phyloP scores from a whole-genome alignment of 2,797 vertebrate genomes.

The Notoglanidium macrostoma region DNA sequence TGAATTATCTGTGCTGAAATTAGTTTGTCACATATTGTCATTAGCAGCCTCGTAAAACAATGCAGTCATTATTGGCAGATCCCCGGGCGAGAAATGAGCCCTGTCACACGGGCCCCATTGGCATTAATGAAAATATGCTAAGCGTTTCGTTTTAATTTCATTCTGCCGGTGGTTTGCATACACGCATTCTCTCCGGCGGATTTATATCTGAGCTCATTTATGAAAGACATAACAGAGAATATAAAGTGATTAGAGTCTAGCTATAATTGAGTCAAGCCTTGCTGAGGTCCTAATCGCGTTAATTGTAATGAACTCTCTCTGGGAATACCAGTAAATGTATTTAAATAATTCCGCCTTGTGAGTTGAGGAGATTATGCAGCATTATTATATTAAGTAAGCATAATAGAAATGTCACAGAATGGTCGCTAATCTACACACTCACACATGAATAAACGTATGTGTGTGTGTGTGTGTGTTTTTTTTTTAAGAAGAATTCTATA shows the following conservation, averaged over 20 bases:
- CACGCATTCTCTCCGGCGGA: conserved; percentile 72
- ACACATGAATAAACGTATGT: conserved; percentile 31
- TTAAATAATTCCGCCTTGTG: conserved; percentile 76
- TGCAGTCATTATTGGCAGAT: conserved; percentile 85
- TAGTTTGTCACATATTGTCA: conserved; percentile 84
- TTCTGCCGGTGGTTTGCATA: conserved; percentile 80
- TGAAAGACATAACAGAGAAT: conserved; percentile 79
- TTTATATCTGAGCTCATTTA: conserved; percentile 86
- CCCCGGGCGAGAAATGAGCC: conserved; percentile 83
- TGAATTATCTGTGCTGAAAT: conserved; percentile 80
- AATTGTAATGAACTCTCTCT: conserved; percentile 87
- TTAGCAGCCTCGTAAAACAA: conserved; percentile 88
- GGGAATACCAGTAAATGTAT: conserved; percentile 77
- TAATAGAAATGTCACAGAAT: conserved; percentile 76
- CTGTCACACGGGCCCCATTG: conserved; percentile 86
- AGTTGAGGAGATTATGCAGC: conserved; percentile 67
- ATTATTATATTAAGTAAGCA: conserved; percentile 64
- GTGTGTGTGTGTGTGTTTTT: too few species aligned
- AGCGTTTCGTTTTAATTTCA: conserved; percentile 86
- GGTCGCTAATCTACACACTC: conserved; percentile 48
- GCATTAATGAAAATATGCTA: conserved; percentile 96
- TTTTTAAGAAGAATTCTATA: background rate
- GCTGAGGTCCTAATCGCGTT: conserved; percentile 91
- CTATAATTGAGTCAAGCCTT: conserved; percentile 71
- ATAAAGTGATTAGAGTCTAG: conserved; percentile 82